These are phyloP conservation scores for Sphaerophoria rueppellii DNA, from an alignment of 2,888 invertebrate species.

Conservation along the genomic window DNA sequence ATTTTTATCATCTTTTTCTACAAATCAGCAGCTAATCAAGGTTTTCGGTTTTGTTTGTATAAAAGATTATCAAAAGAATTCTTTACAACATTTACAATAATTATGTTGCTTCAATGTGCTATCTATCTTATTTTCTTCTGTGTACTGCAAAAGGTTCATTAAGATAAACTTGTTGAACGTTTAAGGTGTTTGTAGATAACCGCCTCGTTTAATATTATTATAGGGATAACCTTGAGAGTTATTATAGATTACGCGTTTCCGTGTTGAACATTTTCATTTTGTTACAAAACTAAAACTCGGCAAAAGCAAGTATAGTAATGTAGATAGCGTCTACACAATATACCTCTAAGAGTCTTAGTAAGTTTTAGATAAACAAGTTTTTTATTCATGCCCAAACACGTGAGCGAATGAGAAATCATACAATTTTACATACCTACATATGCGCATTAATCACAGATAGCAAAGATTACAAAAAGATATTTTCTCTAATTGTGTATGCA, in stretches of 20 bases:
- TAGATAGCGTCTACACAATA: not conserved
- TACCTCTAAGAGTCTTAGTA: not conserved
- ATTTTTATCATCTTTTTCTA: no score
- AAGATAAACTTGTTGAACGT: slow-evolving; percentile 16
- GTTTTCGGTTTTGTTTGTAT: slow-evolving; percentile 2
- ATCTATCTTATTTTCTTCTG: not conserved
- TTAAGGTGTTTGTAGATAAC: slow-evolving; percentile 34
- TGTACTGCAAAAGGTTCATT: slow-evolving; percentile 8
- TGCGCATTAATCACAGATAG: slow-evolving; percentile 2
- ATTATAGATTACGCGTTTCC: slow-evolving; percentile 38
- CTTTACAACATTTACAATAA: slow-evolving; percentile 14
- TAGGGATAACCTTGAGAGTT: slow-evolving; percentile 45
- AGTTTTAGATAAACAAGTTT: slow-evolving; percentile 47
- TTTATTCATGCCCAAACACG: slow-evolving; percentile 50
- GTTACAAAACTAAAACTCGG: not conserved
- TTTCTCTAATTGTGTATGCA: not conserved
- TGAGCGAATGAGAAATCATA: slow-evolving; percentile 54
- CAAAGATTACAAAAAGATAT: slow-evolving; percentile 45
- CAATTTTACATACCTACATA: not conserved
- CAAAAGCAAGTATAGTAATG: slow-evolving; percentile 28
- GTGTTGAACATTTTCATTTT: slow-evolving; percentile 23
- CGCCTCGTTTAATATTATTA: not conserved
- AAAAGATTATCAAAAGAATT: not conserved
- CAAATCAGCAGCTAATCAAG: not conserved
- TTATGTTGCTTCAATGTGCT: slow-evolving; percentile 5